Conservation (phyloP, 2,113 vertebrate genomes). For the Micronycteris hirsuta region DNA sequence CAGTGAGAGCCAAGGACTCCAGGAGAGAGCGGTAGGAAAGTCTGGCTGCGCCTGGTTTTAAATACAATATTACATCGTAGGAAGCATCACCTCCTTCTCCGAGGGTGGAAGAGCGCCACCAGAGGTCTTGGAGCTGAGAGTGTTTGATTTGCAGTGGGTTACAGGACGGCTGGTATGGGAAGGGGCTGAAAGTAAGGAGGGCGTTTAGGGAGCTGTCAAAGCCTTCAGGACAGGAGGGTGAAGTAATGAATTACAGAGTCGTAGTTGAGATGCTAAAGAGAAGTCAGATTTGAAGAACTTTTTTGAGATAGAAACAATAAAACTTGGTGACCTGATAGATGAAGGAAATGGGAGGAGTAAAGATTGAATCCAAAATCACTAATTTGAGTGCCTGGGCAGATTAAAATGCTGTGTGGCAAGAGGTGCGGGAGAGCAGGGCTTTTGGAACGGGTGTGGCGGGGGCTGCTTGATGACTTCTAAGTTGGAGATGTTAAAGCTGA, state of each 20-base stretch:
- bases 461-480: neutral
- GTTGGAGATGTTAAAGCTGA: neutral
- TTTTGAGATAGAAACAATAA: neutral
- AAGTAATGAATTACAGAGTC: neutral
- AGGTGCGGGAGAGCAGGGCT: neutral
- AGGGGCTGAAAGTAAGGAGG: neutral
- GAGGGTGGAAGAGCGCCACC: neutral
- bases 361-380: neutral
- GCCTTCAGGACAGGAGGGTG: neutral
- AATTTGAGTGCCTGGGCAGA: neutral
- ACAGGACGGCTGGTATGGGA: neutral
- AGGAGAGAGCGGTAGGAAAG: neutral
- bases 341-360: neutral
- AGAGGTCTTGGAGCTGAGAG: neutral
- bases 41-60: neutral
- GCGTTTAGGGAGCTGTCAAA: neutral
- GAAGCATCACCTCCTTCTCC: neutral
- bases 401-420: neutral
- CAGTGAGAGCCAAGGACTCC: neutral
- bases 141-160: neutral
- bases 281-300: neutral
- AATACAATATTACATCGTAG: neutral
- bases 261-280: neutral
- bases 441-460: neutral
- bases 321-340: neutral